Percentiles rank a stretch among this genome's conserved stretches.
phyloP scores from a whole-genome alignment of 2,888 invertebrate genomes.

The Syrphus vitripennis region DNA sequence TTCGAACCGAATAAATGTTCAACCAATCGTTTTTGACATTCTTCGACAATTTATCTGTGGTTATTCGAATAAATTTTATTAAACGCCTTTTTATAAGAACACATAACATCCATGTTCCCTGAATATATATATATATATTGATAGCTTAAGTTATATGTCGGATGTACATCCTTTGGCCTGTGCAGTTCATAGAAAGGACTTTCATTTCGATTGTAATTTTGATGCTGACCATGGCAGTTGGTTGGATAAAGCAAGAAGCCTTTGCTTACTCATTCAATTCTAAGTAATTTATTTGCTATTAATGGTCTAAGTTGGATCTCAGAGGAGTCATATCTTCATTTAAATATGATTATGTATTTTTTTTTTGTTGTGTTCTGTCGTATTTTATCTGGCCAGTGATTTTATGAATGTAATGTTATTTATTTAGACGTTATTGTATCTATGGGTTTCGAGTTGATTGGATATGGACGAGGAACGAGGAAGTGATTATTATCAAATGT shows the following conservation, averaged over 20 bases:
- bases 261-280: conserved; percentile 35
- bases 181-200: conserved; percentile 22
- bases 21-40: conserved; percentile 61
- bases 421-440: not conserved
- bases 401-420: conserved; percentile 9
- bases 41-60: conserved; percentile 57
- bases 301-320: not conserved
- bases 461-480: no score
- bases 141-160: no score
- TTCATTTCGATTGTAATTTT: not conserved
- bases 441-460: not conserved
- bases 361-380: not conserved
- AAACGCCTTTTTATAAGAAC: conserved; percentile 60
- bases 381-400: conserved; percentile 6
- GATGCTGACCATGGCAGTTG: not conserved
- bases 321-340: not conserved
- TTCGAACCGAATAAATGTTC: not conserved
- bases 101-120: conserved; percentile 57
- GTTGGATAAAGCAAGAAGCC: not conserved
- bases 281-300: conserved; percentile 52
- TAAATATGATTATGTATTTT: conserved; percentile 38
- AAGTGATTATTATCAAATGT: not conserved
- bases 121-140: no score
- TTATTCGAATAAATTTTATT: conserved; percentile 67
- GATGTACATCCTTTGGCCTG: not conserved